These are phyloP conservation scores for Dichetophora obliterata DNA, from an alignment of 2,888 invertebrate genomes.

Conservation along the genomic window DNA sequence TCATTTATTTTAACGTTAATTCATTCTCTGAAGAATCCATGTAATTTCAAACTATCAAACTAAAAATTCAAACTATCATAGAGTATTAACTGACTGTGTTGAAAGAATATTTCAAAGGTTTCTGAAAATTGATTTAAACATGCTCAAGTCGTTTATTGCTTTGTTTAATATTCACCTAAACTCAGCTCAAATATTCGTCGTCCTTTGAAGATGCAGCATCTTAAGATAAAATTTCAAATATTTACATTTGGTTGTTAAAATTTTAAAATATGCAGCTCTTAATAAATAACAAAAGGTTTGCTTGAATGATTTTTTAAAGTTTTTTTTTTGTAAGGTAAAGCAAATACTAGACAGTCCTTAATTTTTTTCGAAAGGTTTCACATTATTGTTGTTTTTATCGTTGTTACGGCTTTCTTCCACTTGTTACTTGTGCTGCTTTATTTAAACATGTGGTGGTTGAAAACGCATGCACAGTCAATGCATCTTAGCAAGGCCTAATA, in stretches of 20 bases:
- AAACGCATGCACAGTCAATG: neutral
- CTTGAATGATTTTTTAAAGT: conserved; percentile 23
- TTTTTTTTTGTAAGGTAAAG: neutral
- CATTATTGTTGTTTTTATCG: conserved; percentile 18
- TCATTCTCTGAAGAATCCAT: no score
- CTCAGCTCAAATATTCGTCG: no score
- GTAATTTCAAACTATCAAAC: no score
- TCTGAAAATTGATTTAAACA: no score
- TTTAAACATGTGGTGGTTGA: neutral
- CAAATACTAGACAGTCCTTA: neutral
- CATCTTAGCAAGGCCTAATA: neutral
- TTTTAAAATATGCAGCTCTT: neutral
- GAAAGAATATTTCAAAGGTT: no score
- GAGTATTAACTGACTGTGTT: no score
- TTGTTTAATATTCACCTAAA: no score
- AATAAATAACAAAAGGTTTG: neutral
- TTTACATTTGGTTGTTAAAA: neutral
- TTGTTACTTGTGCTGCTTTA: neutral
- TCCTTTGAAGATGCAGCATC: no score
- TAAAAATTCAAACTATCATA: no score
- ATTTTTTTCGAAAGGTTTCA: neutral
- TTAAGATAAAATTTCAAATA: no score
- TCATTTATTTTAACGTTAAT: no score
- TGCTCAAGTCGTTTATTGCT: no score
- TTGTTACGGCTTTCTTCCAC: conserved; percentile 24